Conservation (phyloP, 2,797 vertebrate genomes). For the Bradypus variegatus region DNA sequence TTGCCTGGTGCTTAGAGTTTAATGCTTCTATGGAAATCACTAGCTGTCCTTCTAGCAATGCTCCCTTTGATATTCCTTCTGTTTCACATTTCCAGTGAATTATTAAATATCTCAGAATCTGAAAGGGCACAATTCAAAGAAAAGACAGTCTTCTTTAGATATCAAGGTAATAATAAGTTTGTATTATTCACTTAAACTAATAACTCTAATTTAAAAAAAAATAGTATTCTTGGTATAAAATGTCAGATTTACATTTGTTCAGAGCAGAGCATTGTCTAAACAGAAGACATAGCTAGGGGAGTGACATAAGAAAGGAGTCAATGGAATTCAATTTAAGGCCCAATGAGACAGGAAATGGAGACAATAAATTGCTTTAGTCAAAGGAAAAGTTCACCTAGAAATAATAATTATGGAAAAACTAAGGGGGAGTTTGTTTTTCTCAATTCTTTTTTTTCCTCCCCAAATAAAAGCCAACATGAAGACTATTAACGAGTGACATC, state of each 20-base stretch:
- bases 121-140: slow-evolving; percentile 52
- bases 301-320: background rate
- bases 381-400: slow-evolving; percentile 29
- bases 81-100: slow-evolving; percentile 57
- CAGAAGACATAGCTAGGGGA: background rate
- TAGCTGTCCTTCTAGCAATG: slow-evolving; percentile 52
- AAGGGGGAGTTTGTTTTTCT: slow-evolving; percentile 28
- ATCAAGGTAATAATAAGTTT: slow-evolving; percentile 36
- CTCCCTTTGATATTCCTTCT: slow-evolving; percentile 22
- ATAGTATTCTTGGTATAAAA: slow-evolving; percentile 27
- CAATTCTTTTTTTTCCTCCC: background rate
- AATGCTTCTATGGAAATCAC: slow-evolving; percentile 60
- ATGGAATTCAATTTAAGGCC: slow-evolving; percentile 28
- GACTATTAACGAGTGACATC: background rate
- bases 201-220: slow-evolving; percentile 11
- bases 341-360: slow-evolving; percentile 16
- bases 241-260: slow-evolving; percentile 19
- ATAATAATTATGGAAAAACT: slow-evolving; percentile 46
- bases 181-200: slow-evolving; percentile 14
- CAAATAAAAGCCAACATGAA: slow-evolving; percentile 32
- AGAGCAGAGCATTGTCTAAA: slow-evolving; percentile 29
- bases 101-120: slow-evolving; percentile 71
- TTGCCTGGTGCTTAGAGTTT: slow-evolving; percentile 34
- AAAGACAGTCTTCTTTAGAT: slow-evolving; percentile 43
- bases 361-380: slow-evolving; percentile 25